Evolutionary conservation across 35 echinoderm and acorn worm genomes (phyloP), one percentile per base, ranked within the genome.

Genomic region (Ophiothrix spiculata): DNA sequence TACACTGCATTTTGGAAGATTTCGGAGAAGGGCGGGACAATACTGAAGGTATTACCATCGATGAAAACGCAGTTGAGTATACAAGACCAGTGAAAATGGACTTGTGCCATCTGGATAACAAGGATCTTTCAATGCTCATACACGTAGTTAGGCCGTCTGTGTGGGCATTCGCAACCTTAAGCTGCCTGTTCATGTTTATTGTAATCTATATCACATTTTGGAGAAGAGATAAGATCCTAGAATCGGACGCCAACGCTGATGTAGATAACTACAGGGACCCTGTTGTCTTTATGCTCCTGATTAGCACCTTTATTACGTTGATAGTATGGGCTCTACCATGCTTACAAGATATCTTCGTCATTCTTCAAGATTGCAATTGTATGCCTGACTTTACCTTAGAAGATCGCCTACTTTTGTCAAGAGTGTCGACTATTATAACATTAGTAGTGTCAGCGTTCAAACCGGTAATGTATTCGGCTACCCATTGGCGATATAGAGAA

Each of bases 141-240:
- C 60, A 69, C 29, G 29, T 69, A 12, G 23, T 69, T 4, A 15
- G 60, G 3, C 60, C 60, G 23, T 6, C 60, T 25, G 60, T 69
- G 6, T 69, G 60, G 60, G 60, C 60, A 1, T 69, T 69, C 23
- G 60, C 60, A n/a, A 69, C 60, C 25, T 28, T 69, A 15, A 69
- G 60, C 60, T 69, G 60, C 29, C 17, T 25, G 16, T 69, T 69
- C 60, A 69, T 69, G 60, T 69, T 12, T n/a, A 69, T 69, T 28
- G 60, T 69, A 15, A 69, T 69, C 29, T 69, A 69, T 25, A 69
- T 69, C 60, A 69, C 60, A 25, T 69, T 69, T 69, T 69, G 60
- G 60, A 10, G 60, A 69, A 6, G 25, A 15, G 60, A 69, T 25
- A 69, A 25, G 25, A n/a, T n/a, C 10, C 16, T 69, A 25, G 60